These are phyloP conservation scores for Hystrix brachyura DNA, from an alignment of 2,113 vertebrate species.

Conservation along the genomic window DNA sequence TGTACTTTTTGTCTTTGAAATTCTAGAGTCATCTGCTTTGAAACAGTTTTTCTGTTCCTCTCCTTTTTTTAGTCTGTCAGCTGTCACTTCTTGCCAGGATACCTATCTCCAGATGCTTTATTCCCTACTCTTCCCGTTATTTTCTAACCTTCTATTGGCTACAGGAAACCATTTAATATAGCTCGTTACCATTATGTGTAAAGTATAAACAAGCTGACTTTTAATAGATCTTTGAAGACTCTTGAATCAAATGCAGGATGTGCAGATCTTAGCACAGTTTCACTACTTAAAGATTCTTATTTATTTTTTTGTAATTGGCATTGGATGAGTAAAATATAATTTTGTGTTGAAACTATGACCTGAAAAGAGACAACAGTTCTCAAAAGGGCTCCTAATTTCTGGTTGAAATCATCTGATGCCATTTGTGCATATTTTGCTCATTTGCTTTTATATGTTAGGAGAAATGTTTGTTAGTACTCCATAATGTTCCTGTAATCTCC, in stretches of 20 bases:
- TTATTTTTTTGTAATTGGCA: conserved; percentile 46
- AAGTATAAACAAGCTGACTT: conserved; percentile 11
- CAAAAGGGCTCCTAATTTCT: conserved; percentile 43
- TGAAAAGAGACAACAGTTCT: conserved; percentile 1
- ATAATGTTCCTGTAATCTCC: background rate
- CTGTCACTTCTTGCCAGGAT: background rate
- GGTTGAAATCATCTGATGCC: conserved; percentile 4
- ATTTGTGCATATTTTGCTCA: conserved; percentile 41
- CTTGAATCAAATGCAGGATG: background rate
- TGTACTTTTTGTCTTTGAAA: background rate
- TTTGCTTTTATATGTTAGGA: conserved; percentile 41
- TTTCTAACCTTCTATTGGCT: conserved; percentile 51
- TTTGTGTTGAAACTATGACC: conserved; percentile 27
- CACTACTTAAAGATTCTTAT: conserved; percentile 58
- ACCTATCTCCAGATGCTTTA: background rate
- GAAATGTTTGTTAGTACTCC: background rate
- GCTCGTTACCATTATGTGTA: conserved; percentile 36
- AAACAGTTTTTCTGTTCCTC: background rate
- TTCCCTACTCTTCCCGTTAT: background rate
- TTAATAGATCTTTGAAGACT: conserved; percentile 37
- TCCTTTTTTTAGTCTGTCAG: background rate
- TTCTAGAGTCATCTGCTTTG: conserved; percentile 25
- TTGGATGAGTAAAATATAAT: background rate
- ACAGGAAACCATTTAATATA: conserved; percentile 35
- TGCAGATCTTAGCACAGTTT: background rate